These are phyloP conservation scores for Meghimatium bilineatum DNA, from an alignment of 2,888 invertebrate species.

Conservation along the genomic window DNA sequence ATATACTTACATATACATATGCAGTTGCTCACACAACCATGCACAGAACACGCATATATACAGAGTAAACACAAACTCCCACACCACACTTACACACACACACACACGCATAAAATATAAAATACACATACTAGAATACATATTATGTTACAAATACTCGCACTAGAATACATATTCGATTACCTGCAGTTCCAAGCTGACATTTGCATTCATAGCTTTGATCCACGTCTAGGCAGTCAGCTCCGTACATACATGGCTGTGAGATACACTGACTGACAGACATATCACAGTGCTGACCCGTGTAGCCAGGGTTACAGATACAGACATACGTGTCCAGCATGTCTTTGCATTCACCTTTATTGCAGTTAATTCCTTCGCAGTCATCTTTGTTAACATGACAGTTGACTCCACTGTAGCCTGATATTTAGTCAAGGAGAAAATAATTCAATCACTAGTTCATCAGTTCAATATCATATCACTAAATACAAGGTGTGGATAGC, in stretches of 20 bases:
- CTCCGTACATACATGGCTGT: slow-evolving; percentile 97
- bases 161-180: too few species aligned
- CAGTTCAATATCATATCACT: too few species aligned
- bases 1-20: too few species aligned
- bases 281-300: slow-evolving; percentile 67
- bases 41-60: too few species aligned
- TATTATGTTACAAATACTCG: too few species aligned
- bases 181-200: slow-evolving; percentile 64
- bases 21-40: too few species aligned
- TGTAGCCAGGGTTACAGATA: slow-evolving; percentile 69
- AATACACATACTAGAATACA: too few species aligned
- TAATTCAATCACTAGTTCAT: too few species aligned
- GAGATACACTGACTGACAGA: slow-evolving; percentile 78
- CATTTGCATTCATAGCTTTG: slow-evolving; percentile 67
- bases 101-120: too few species aligned
- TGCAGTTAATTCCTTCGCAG: slow-evolving; percentile 83
- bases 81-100: too few species aligned
- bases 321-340: slow-evolving; percentile 84
- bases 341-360: slow-evolving; percentile 88
- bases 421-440: neutral
- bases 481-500: too few species aligned
- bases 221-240: slow-evolving; percentile 94
- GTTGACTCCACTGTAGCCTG: neutral
- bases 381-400: slow-evolving; percentile 80
- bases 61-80: too few species aligned